Conservation (phyloP, 2,888 invertebrate species). For the Proisotoma minuta region DNA sequence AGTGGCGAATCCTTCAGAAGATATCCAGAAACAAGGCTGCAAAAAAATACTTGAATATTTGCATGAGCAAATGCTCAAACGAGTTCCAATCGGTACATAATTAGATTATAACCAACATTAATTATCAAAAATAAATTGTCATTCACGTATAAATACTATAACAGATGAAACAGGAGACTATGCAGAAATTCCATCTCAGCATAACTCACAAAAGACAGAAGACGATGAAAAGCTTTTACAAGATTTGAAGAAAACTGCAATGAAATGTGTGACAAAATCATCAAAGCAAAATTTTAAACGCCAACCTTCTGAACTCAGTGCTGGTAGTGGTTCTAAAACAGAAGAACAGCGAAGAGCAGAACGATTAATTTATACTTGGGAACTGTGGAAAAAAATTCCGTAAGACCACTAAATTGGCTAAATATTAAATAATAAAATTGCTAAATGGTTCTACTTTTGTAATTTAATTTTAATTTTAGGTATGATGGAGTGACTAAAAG, state of each 20-base stretch:
- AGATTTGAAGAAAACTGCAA: slow-evolving; percentile 20
- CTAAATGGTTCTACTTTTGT: not conserved
- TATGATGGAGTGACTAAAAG: slow-evolving; percentile 27
- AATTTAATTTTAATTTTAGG: slow-evolving; percentile 10
- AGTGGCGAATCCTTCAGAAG: slow-evolving; percentile 26
- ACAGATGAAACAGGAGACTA: slow-evolving; percentile 9
- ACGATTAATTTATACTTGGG: slow-evolving; percentile 32
- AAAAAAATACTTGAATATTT: slow-evolving; percentile 24
- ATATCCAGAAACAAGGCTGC: slow-evolving; percentile 22
- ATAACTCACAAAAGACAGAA: not conserved
- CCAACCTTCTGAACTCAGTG: not conserved
- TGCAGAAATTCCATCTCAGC: not conserved
- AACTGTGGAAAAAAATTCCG: slow-evolving; percentile 37
- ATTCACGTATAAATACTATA: not conserved
- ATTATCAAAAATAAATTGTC: not conserved
- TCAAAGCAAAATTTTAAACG: not conserved
- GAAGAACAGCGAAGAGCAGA: slow-evolving; percentile 23
- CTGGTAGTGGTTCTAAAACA: not conserved
- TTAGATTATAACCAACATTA: not conserved
- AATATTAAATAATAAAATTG: not conserved
- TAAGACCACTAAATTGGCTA: slow-evolving; percentile 13
- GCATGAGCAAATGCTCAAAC: not conserved
- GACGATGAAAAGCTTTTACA: slow-evolving; percentile 14
- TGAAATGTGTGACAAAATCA: not conserved
- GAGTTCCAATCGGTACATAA: slow-evolving; percentile 13